Evolutionary conservation across 2,797 vertebrate genomes (phyloP).

Genomic region (Centropyge bicolor): DNA sequence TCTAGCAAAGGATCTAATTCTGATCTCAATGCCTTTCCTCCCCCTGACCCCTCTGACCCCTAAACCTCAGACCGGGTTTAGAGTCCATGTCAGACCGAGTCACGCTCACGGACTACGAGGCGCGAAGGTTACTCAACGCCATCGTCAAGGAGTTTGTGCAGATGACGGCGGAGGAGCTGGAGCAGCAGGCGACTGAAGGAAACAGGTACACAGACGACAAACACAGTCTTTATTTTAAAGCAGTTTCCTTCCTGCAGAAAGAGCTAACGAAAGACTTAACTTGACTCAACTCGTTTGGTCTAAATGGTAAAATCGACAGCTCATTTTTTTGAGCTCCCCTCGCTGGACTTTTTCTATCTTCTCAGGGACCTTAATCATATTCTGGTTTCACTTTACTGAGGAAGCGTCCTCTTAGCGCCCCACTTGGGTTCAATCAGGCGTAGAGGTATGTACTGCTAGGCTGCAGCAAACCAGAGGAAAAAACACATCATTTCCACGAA

Average conservation of each 20-base stretch:
- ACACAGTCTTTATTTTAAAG: constrained; percentile 16
- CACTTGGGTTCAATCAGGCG: constrained; percentile 46
- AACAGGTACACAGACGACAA: constrained; percentile 87
- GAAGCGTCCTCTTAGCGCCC: constrained; percentile 35
- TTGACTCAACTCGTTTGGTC: not conserved
- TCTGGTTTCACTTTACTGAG: constrained; percentile 46
- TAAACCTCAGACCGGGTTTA: constrained; percentile 85
- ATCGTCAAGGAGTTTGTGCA: constrained; percentile 93
- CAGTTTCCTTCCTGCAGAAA: constrained; percentile 23
- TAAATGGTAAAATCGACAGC: not conserved
- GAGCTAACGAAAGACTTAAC: not conserved
- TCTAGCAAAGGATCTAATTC: constrained; percentile 36
- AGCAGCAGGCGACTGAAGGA: constrained; percentile 87
- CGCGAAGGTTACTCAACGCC: constrained; percentile 91
- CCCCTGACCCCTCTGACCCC: constrained; percentile 4
- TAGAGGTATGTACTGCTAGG: constrained; percentile 64
- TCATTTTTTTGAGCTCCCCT: not conserved
- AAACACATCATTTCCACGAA: not conserved
- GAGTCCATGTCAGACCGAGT: constrained; percentile 89
- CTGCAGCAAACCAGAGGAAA: not conserved
- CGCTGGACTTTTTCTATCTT: not conserved
- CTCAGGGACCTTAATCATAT: not conserved
- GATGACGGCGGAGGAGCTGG: constrained; percentile 91
- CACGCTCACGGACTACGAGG: constrained; percentile 91
- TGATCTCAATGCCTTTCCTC: constrained; percentile 31